These are phyloP conservation scores for Aethes cnicana DNA, from an alignment of 2,888 invertebrate genomes.

Conservation along the genomic window DNA sequence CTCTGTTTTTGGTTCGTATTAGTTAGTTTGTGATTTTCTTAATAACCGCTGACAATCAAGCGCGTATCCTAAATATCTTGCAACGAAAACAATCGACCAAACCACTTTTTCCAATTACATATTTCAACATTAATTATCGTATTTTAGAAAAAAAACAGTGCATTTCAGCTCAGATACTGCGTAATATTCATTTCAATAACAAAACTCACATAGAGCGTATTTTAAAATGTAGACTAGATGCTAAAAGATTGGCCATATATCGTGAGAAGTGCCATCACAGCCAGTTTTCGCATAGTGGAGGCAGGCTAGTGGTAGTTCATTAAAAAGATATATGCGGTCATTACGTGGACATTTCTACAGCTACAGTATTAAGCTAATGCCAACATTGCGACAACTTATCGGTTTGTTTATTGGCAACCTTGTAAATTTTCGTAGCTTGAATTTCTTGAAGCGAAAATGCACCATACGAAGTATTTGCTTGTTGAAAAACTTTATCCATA, in stretches of 20 bases:
- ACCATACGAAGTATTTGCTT: too few relatives aligned
- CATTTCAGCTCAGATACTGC: background rate
- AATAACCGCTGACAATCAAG: too few relatives aligned
- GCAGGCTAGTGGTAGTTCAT: conserved; percentile 66
- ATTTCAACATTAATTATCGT: background rate
- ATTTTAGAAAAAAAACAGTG: background rate
- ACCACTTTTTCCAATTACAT: too few relatives aligned
- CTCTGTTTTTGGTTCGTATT: too few relatives aligned
- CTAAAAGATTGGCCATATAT: conserved; percentile 62
- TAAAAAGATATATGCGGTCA: conserved; percentile 77
- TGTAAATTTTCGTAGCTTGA: too few relatives aligned
- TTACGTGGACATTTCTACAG: conserved; percentile 63
- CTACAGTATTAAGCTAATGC: conserved; percentile 55
- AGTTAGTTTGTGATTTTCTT: too few relatives aligned
- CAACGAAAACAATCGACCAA: too few relatives aligned
- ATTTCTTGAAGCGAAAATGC: too few relatives aligned
- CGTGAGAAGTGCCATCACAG: conserved; percentile 50
- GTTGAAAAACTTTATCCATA: too few relatives aligned
- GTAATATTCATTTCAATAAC: conserved; percentile 48
- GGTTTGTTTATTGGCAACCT: conserved; percentile 38
- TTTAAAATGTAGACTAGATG: conserved; percentile 49
- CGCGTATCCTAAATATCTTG: too few relatives aligned
- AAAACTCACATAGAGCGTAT: conserved; percentile 56
- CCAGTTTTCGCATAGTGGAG: conserved; percentile 62
- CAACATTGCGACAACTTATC: conserved; percentile 49